These are phyloP conservation scores for Spodoptera littoralis DNA, from an alignment of 2,888 invertebrate species.

Conservation along the genomic window DNA sequence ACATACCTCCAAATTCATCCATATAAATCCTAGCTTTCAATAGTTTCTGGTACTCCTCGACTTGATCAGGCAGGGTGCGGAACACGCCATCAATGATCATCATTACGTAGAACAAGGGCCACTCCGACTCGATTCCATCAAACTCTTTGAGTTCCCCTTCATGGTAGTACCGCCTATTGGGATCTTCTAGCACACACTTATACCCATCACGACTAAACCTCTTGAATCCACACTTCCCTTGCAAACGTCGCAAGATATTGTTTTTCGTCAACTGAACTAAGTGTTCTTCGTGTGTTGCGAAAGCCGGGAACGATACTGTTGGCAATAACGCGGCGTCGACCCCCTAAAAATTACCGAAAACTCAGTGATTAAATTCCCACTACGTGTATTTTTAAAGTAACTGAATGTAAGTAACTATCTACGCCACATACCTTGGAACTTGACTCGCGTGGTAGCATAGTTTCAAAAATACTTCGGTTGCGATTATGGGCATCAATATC, in stretches of 20 bases:
- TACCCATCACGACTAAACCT: slow-evolving; percentile 98
- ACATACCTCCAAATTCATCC: slow-evolving; percentile 95
- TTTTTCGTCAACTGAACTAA: slow-evolving; percentile 95
- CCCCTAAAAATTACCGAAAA: slow-evolving; percentile 88
- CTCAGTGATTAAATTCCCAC: no score
- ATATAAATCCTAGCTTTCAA: slow-evolving; percentile 94
- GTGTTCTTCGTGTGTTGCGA: slow-evolving; percentile 98
- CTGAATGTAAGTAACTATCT: no score
- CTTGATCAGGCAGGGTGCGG: slow-evolving; percentile 95
- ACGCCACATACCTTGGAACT: slow-evolving; percentile 95
- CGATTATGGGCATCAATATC: slow-evolving; percentile 99
- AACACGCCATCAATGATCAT: slow-evolving; percentile 99
- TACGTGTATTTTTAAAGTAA: no score
- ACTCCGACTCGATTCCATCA: slow-evolving; percentile 98
- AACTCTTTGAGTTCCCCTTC: slow-evolving; percentile 98
- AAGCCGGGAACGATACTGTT: slow-evolving; percentile 99
- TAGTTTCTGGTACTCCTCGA: slow-evolving; percentile 96
- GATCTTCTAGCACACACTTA: slow-evolving; percentile 96
- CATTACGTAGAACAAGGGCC: slow-evolving; percentile 98
- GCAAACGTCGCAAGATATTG: slow-evolving; percentile 94
- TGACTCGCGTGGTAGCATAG: slow-evolving; percentile 98
- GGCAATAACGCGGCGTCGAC: slow-evolving; percentile 97
- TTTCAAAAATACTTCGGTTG: slow-evolving; percentile 99
- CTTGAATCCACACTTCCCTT: slow-evolving; percentile 97
- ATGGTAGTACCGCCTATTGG: slow-evolving; percentile 93